Conservation (phyloP, 1,140 invertebrate species). For the Brachystomella parvula region DNA sequence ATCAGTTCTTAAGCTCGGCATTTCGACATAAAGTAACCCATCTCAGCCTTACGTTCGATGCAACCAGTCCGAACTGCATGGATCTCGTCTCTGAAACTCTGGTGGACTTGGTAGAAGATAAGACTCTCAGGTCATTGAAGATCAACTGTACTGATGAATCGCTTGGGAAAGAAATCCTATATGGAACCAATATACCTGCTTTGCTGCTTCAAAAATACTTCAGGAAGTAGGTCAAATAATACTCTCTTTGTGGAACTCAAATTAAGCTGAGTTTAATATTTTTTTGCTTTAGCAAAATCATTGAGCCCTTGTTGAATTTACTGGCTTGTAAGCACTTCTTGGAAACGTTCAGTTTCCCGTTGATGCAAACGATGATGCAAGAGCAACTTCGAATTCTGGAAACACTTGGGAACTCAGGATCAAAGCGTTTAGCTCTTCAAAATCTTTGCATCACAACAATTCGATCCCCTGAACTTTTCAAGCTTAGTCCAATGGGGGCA, state of each 20-base stretch:
- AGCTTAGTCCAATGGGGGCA: background rate
- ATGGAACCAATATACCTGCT: background rate
- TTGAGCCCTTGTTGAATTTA: slow-evolving; percentile 18
- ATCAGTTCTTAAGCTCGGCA: background rate
- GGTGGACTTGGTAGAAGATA: slow-evolving; percentile 3
- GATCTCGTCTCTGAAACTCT: slow-evolving; percentile 16
- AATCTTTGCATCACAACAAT: slow-evolving; percentile 25
- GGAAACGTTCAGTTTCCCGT: slow-evolving; percentile 28
- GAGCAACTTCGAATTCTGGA: slow-evolving; percentile 3
- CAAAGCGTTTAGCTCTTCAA: background rate
- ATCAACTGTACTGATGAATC: slow-evolving; percentile 16
- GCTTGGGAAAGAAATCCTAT: background rate
- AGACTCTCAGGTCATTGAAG: slow-evolving; percentile 12
- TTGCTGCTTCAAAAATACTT: slow-evolving; percentile 17
- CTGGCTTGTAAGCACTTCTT: slow-evolving; percentile 16
- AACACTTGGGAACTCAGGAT: background rate
- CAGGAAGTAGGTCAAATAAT: slow-evolving; percentile 3
- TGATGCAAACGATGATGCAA: slow-evolving; percentile 14
- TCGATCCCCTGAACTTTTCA: background rate
- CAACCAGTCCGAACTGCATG: slow-evolving; percentile 9
- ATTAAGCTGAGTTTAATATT: slow-evolving; percentile 10
- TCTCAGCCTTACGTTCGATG: slow-evolving; percentile 19
- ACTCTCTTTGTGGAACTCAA: background rate
- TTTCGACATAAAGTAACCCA: slow-evolving; percentile 17
- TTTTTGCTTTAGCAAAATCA: slow-evolving; percentile 16